Conservation (phyloP, 1,140 invertebrate genomes). For the Dreissena rostriformis region DNA sequence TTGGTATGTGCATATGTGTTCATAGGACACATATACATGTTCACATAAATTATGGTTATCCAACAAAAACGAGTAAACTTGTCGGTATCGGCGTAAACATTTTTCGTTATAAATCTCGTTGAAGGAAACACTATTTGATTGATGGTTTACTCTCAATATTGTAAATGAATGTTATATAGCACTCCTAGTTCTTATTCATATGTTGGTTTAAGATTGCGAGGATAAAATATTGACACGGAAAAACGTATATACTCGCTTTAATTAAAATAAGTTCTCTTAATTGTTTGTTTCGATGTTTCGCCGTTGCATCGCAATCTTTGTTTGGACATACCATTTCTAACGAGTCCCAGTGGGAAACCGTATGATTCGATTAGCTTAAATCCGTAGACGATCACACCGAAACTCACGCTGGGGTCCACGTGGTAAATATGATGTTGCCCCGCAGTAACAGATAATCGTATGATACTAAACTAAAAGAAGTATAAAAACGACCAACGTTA, state of each 20-base stretch:
- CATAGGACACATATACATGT: too few relatives aligned
- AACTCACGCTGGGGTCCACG: neutral
- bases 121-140: too few relatives aligned
- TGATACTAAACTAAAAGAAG: neutral
- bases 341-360: neutral
- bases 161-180: conserved; percentile 3
- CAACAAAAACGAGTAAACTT: neutral
- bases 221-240: too few relatives aligned
- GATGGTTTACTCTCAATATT: neutral
- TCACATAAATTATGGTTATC: too few relatives aligned
- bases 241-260: conserved; percentile 9
- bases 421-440: neutral
- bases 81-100: too few relatives aligned
- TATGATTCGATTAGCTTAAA: neutral
- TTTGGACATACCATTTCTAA: neutral
- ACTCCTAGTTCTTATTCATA: neutral
- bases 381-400: neutral
- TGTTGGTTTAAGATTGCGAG: too few relatives aligned
- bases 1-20: too few relatives aligned
- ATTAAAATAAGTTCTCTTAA: neutral
- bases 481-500: neutral
- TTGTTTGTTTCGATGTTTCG: too few relatives aligned
- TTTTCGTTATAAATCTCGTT: too few relatives aligned
- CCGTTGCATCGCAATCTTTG: too few relatives aligned
- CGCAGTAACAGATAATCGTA: neutral